phyloP scores from a whole-genome alignment of 2,888 invertebrate genomes.

The Erebia aethiops region DNA sequence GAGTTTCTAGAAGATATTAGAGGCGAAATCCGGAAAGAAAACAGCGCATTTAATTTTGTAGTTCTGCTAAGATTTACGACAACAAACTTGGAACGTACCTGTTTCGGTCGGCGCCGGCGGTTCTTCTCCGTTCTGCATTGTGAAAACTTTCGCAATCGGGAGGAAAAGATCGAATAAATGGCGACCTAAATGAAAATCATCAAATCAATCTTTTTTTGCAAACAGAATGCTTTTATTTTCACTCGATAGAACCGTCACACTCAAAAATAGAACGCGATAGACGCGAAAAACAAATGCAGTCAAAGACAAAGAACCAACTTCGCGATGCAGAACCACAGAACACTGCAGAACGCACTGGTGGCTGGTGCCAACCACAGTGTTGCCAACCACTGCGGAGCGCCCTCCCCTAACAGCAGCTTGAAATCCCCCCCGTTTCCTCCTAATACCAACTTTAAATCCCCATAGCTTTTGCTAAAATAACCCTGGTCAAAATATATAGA shows the following conservation, averaged over 20 bases:
- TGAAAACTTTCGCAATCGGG: conserved; percentile 67
- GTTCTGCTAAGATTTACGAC: conserved; percentile 55
- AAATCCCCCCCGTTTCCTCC: too few relatives aligned
- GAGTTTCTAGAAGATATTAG: conserved; percentile 45
- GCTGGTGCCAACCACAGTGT: too few relatives aligned
- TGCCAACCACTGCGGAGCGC: too few relatives aligned
- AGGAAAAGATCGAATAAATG: conserved; percentile 58
- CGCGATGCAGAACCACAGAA: conserved; percentile 48
- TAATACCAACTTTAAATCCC: too few relatives aligned
- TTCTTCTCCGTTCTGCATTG: conserved; percentile 80
- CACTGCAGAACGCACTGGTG: too few relatives aligned
- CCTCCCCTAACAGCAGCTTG: too few relatives aligned
- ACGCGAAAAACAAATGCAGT: conserved; percentile 67
- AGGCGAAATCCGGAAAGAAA: conserved; percentile 56
- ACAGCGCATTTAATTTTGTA: conserved; percentile 65
- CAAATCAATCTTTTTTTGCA: conserved; percentile 57
- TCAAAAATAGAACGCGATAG: conserved; percentile 82
- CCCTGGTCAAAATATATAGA: too few relatives aligned
- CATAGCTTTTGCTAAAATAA: too few relatives aligned
- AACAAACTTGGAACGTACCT: conserved; percentile 69
- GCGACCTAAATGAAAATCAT: conserved; percentile 68
- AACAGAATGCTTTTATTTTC: conserved; percentile 60
- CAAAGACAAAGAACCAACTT: conserved; percentile 59
- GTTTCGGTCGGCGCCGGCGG: conserved; percentile 65
- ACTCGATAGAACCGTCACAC: conserved; percentile 79